A percentile compares a stretch with the other conserved stretches of the same genome.
Conservation (phyloP, 2,797 vertebrate species). For the Triplophysa bombifrons region DNA sequence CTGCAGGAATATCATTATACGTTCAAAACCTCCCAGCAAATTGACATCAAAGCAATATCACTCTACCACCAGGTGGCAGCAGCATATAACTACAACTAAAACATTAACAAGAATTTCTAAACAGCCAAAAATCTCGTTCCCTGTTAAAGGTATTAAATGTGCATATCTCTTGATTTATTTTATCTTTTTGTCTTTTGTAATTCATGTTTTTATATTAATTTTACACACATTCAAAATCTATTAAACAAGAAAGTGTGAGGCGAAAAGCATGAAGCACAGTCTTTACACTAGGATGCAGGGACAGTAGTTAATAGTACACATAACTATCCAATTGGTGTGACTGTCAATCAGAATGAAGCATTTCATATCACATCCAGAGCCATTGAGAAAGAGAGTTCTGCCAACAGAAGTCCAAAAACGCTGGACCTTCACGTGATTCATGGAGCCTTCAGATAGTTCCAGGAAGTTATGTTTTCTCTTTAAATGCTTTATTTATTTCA, state of each 20-base stretch:
- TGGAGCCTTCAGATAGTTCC: too few relatives aligned
- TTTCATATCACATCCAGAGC: not conserved
- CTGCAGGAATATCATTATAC: constrained; percentile 2
- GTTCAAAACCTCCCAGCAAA: not conserved
- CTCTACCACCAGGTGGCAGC: constrained; percentile 69
- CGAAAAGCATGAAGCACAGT: not conserved
- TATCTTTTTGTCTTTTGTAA: too few relatives aligned
- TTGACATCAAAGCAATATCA: not conserved
- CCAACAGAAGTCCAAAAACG: too few relatives aligned
- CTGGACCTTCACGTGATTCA: too few relatives aligned
- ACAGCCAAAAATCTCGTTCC: not conserved
- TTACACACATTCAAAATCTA: too few relatives aligned
- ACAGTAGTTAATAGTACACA: not conserved
- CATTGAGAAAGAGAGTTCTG: too few relatives aligned
- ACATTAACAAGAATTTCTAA: not conserved
- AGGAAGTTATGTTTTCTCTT: too few relatives aligned
- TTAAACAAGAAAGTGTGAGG: not conserved
- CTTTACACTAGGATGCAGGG: too few relatives aligned
- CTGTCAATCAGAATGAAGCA: not conserved
- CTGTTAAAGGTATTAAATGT: not conserved
- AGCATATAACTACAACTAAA: constrained; percentile 40
- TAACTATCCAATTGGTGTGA: not conserved
- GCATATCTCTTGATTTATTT: too few relatives aligned
- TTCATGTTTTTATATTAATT: too few relatives aligned
- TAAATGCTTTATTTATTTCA: too few relatives aligned